Evolutionary conservation across 2,888 invertebrate species (phyloP), one percentile per base, ranked within the genome.

Genomic region (Trichogramma evanescens): DNA sequence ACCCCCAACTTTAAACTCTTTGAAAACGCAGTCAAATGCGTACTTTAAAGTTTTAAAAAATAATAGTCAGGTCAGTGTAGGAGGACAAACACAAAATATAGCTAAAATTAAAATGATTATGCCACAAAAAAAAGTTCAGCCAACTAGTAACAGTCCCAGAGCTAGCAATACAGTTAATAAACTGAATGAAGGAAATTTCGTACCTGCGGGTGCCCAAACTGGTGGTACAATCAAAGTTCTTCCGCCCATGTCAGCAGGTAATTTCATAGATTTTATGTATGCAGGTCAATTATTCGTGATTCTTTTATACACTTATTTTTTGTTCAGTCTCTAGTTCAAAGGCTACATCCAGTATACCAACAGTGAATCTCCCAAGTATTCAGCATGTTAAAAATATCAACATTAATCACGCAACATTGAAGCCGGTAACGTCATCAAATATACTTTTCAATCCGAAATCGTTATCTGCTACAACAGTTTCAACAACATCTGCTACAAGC

Each of bases 41-140:
- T 62, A 58, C 41, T 62, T 64, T 4, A 64, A 62, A 10, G 64
- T 64, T 4, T 50, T 60, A 9, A 62, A 62, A 4, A 56, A 50
- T 10, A 62, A 54, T 26, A 26, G 26, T 58, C 62, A 59, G 49
- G 39, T 64, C 39, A 46, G 56, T 6, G 8, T 39, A 8, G 9
- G 4, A n/a, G 56, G 51, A 8, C 7, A 26, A 26, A 26, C 26
- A 1, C 64, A 54, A 9, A 67, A 66, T 45, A 56, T 68, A 8
- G 63, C 71, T 2, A 76, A 74, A 65, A 71, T 74, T 42, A 75
- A 74, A 56, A 69, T 72, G 4, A 66, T 73, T 10, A 61, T 71
- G 58, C 65, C 73, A 4, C 61, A 67, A n/a, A 70, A 60, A 45
- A 74, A 73, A 63, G 58, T 65, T 13, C 68, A 72, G 1, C 72